Conservation (phyloP, 2,797 vertebrate genomes). For the Molothrus aeneus region DNA sequence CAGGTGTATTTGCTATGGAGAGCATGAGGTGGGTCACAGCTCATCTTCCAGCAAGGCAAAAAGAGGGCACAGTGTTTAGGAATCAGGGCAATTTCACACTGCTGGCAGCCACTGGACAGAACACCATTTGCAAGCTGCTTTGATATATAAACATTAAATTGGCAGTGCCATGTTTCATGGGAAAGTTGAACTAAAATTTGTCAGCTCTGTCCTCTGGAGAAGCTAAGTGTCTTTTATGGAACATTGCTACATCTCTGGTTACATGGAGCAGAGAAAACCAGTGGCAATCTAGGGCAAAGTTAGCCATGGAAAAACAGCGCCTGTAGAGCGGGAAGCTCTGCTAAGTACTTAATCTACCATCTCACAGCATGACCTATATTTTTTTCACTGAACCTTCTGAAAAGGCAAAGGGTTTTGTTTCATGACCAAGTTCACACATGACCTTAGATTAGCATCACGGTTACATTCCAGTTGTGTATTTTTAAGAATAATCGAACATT, state of each 20-base stretch:
- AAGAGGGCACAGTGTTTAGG: not conserved
- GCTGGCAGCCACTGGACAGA: not conserved
- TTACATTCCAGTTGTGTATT: not conserved
- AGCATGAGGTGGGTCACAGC: accelerated
- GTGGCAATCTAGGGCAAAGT: not conserved
- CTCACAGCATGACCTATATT: constrained; percentile 34
- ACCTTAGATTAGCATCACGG: not conserved
- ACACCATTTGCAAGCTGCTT: not conserved
- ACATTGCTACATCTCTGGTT: not conserved
- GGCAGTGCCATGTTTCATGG: accelerated
- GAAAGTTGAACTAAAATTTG: not conserved
- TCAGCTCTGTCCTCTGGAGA: not conserved
- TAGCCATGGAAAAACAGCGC: not conserved
- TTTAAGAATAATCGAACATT: not conserved
- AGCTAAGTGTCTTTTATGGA: not conserved
- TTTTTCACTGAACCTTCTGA: not conserved
- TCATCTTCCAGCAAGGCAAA: not conserved
- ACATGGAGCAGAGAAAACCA: accelerated
- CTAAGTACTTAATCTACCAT: not conserved
- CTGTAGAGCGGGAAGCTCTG: not conserved
- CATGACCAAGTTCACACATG: not conserved
- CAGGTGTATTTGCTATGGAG: accelerated
- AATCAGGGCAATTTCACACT: not conserved
- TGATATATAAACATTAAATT: accelerated
- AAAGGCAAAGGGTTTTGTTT: not conserved